These are phyloP conservation scores for Batillaria attramentaria DNA, from an alignment of 1,140 invertebrate species.

Conservation along the genomic window DNA sequence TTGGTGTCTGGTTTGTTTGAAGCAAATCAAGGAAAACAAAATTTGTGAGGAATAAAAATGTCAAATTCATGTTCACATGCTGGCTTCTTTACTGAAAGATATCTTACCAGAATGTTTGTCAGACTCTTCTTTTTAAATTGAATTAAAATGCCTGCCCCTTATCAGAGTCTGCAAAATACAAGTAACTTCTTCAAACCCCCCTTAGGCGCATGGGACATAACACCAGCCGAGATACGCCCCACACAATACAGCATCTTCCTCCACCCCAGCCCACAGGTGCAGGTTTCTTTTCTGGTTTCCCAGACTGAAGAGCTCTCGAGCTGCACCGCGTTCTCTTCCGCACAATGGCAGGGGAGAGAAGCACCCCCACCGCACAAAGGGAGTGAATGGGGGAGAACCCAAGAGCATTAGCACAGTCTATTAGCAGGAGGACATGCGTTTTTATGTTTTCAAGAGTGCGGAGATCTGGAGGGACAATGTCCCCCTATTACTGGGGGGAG, in stretches of 20 bases:
- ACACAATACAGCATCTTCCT: background rate
- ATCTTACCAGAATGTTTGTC: no score
- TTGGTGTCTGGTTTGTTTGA: background rate
- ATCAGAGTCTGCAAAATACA: no score
- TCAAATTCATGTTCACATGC: no score
- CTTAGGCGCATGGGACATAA: no score
- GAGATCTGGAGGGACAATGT: background rate
- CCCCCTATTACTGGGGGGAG: no score
- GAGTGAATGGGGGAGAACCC: constrained; percentile 16
- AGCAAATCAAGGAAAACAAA: no score
- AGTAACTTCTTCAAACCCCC: no score
- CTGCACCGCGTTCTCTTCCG: background rate
- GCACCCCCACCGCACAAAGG: constrained; percentile 3
- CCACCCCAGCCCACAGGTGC: constrained; percentile 10
- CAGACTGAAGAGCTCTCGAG: constrained; percentile 27
- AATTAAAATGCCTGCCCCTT: no score
- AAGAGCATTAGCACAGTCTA: constrained; percentile 28
- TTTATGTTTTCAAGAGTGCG: constrained; percentile 14
- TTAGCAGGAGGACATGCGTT: constrained; percentile 18
- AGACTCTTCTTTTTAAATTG: no score
- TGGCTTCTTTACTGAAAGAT: no score
- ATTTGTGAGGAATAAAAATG: no score
- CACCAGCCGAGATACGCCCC: background rate
- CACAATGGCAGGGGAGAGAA: background rate
- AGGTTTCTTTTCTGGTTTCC: constrained; percentile 16